Percentiles rank a stretch among this genome's conserved stretches.
These are phyloP conservation scores for Novumbra hubbsi DNA, from an alignment of 2,797 vertebrate genomes.

Conservation along the genomic window DNA sequence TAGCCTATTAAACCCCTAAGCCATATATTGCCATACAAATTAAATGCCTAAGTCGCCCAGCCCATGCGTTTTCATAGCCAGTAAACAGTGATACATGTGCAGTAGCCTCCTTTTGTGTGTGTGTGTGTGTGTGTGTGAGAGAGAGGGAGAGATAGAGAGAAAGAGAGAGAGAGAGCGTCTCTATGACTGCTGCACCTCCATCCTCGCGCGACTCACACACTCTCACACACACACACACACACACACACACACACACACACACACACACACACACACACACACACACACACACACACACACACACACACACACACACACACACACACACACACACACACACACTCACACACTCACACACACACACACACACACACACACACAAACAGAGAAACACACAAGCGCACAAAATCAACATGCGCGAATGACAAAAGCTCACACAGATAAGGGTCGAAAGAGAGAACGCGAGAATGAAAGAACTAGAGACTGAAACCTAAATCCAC, in stretches of 20 bases:
- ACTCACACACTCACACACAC: not conserved
- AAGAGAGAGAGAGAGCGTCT: no score
- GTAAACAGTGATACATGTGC: not conserved
- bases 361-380: not conserved
- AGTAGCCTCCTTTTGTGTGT: no score
- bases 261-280: not conserved
- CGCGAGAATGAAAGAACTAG: not conserved
- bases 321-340: not conserved
- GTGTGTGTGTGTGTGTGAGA: no score
- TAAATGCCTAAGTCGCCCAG: not conserved
- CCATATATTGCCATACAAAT: not conserved
- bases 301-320: not conserved
- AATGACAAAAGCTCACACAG: not conserved
- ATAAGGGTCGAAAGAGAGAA: not conserved
- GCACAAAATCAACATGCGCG: not conserved
- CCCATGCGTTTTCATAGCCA: not conserved
- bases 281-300: no score
- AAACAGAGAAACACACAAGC: not conserved
- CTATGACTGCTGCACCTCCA: not conserved
- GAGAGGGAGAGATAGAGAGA: no score
- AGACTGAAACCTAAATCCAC: not conserved
- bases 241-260: not conserved
- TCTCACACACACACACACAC: not conserved
- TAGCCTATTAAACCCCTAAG: constrained; percentile 39
- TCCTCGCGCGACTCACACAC: not conserved